These are phyloP conservation scores for Homarus gammarus DNA, from an alignment of 2,888 invertebrate genomes.

Conservation along the genomic window DNA sequence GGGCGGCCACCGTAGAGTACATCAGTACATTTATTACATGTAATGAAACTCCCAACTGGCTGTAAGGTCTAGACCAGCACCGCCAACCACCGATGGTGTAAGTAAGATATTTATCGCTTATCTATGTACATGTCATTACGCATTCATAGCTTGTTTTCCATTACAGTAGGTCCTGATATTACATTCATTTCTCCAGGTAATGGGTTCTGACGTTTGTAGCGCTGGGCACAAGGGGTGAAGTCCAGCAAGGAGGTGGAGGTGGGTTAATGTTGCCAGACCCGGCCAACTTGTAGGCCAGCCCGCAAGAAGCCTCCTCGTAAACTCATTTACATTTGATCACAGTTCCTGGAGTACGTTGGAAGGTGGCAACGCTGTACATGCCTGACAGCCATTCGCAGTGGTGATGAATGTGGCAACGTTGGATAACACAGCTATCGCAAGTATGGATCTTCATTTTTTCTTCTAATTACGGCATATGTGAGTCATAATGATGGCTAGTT, in stretches of 20 bases:
- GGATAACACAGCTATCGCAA: neutral
- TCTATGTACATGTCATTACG: slow-evolving; percentile 70
- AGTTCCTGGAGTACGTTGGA: neutral
- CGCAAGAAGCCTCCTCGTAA: neutral
- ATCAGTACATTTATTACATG: slow-evolving; percentile 56
- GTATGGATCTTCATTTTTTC: too few species aligned
- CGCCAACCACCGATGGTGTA: slow-evolving; percentile 37
- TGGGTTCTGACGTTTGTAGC: slow-evolving; percentile 62
- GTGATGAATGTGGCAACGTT: neutral
- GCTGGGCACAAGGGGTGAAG: slow-evolving; percentile 31
- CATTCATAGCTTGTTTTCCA: slow-evolving; percentile 71
- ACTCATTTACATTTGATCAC: slow-evolving; percentile 40
- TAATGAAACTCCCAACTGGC: slow-evolving; percentile 56
- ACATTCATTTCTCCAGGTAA: slow-evolving; percentile 68
- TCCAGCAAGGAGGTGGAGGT: slow-evolving; percentile 10
- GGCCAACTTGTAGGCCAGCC: slow-evolving; percentile 16
- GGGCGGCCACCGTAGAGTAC: slow-evolving; percentile 7
- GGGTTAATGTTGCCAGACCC: slow-evolving; percentile 5
- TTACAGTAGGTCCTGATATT: slow-evolving; percentile 67
- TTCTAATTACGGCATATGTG: too few species aligned
- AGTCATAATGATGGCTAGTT: too few species aligned
- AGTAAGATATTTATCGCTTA: slow-evolving; percentile 67
- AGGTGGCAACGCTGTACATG: neutral
- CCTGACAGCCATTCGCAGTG: neutral
- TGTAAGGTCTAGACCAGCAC: slow-evolving; percentile 39